These are phyloP conservation scores for Isoperla grammatica DNA, from an alignment of 2,888 invertebrate genomes.

Conservation along the genomic window DNA sequence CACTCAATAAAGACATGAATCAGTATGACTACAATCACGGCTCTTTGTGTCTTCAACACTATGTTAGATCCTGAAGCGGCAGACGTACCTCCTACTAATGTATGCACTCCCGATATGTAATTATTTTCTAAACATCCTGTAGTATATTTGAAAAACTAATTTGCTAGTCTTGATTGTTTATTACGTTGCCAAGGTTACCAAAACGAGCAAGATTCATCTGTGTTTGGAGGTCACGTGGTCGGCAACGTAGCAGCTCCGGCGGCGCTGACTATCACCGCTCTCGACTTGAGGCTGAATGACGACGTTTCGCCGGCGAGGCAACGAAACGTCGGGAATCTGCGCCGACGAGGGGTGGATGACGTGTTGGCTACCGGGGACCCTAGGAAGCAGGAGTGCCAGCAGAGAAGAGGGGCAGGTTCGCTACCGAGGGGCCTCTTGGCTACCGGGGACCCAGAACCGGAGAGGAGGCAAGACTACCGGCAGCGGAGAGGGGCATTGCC, in stretches of 20 bases:
- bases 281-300: not conserved
- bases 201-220: conserved; percentile 1
- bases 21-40: too few species aligned
- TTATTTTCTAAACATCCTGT: conserved; percentile 5
- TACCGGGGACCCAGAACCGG: not conserved
- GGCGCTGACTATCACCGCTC: not conserved
- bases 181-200: conserved; percentile 1
- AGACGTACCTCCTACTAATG: too few species aligned
- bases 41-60: too few species aligned
- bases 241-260: not conserved
- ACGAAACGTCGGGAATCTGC: too few species aligned
- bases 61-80: too few species aligned
- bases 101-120: not conserved
- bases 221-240: not conserved
- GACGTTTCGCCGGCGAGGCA: not conserved
- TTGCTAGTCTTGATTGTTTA: conserved; percentile 6
- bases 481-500: not conserved
- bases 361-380: too few species aligned
- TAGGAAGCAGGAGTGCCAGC: too few species aligned
- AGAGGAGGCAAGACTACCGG: too few species aligned
- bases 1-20: too few species aligned
- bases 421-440: too few species aligned
- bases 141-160: conserved; percentile 9
- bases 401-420: too few species aligned
- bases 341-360: too few species aligned